phyloP scores from a whole-genome alignment of 2,797 vertebrate genomes.

The Erethizon dorsatum region DNA sequence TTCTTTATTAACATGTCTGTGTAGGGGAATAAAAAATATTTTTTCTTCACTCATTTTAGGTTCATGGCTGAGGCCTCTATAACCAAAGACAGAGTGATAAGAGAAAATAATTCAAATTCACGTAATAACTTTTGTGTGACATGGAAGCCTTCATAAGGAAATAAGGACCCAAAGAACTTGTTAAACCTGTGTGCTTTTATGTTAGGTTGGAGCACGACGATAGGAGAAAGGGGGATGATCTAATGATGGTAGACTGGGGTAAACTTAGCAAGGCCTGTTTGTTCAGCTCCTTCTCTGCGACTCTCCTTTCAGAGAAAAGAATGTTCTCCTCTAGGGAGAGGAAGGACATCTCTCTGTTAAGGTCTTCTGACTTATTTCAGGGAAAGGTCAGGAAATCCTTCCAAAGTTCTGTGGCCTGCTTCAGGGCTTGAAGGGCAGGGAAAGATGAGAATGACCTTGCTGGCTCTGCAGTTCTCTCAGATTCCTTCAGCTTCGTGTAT shows the following conservation, averaged over 20 bases:
- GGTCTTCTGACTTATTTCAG: neutral
- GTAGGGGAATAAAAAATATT: neutral
- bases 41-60: neutral
- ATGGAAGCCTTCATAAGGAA: neutral
- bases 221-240: neutral
- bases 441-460: neutral
- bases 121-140: neutral
- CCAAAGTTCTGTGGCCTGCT: neutral
- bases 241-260: neutral
- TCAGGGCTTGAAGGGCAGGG: neutral
- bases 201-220: neutral
- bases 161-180: neutral
- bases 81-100: neutral
- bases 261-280: neutral
- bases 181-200: neutral
- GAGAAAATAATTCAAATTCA: neutral
- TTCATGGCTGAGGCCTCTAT: neutral
- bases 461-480: neutral
- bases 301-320: neutral
- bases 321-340: neutral
- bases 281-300: neutral
- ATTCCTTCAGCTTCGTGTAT: neutral
- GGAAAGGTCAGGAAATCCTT: neutral
- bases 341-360: neutral
- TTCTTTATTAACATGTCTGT: neutral